Base-by-base conservation (phyloP, 2,113 vertebrate genomes). In the Limnothrissa miodon region DNA sequence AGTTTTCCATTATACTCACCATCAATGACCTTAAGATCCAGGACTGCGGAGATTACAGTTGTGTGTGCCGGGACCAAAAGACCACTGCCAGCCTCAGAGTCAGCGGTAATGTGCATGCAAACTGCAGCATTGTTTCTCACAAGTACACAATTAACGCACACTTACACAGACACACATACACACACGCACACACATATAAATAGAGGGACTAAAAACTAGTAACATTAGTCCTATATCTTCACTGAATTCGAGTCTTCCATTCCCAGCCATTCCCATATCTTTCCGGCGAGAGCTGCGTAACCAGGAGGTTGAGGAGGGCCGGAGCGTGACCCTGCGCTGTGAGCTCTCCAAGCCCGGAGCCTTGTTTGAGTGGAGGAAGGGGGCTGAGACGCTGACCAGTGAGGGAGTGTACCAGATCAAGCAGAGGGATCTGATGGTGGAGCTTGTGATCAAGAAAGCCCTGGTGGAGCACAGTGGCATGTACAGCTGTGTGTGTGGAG, bases 21-120 rank as follows among this genome's bases (percentile, higher is more conserved):
- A 93, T 99, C 74, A 95, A 92, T 6, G 78, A 2, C 4, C 78
- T 98, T 79, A 95, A 93, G 85, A 90, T 93, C 0, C 89, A 93
- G 0, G 98, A 99, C 84, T 90, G 95, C 0, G 98, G 97, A 39
- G 94, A 96, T 70, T 99, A 98, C 79, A 92, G 89, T 25, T 99
- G 97, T 59, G 87, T 93, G 78, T 96, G 93, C 81, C 93, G 96
- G 10, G 93, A 95, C 70, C 96, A 98, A 89, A 92, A 33, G 0
- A 98, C 93, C 9, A 83, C 89, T 45, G 96, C 97, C 9, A 94
- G 88, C 2, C 91, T 99, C 79, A 95, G 85, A 0, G 95, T 99
- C 81, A 95, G 92, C 46, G 96, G 98, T 97, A 93, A 92, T 89
- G 13, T 8, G 23, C 9, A 13, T 10, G 13, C 10, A 19, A 70